These are phyloP conservation scores for Typhlichthys subterraneus DNA, from an alignment of 2,797 vertebrate genomes.

Conservation along the genomic window DNA sequence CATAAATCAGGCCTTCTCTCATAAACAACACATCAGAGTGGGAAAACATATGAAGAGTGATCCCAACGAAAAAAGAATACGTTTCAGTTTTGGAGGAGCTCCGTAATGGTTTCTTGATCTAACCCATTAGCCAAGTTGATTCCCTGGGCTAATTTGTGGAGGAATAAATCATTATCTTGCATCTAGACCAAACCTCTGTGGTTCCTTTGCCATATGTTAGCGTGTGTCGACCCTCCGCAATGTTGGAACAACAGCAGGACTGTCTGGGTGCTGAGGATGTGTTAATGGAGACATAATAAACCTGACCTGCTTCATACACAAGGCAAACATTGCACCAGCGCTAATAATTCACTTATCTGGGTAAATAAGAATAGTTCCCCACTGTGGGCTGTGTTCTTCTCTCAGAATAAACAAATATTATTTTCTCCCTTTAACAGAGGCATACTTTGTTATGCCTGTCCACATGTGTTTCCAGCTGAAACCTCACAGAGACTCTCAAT, in stretches of 20 bases:
- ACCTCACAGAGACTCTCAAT: constrained; percentile 67
- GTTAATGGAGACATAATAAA: constrained; percentile 6
- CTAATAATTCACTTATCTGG: constrained; percentile 45
- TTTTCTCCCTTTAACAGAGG: constrained; percentile 61
- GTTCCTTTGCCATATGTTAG: constrained; percentile 20
- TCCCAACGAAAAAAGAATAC: constrained; percentile 19
- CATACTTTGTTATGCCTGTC: constrained; percentile 56
- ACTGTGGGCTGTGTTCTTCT: constrained; percentile 29
- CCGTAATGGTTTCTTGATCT: constrained; percentile 33
- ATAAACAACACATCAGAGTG: constrained; percentile 33
- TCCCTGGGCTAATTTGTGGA: constrained; percentile 29
- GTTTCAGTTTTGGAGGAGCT: constrained; percentile 37
- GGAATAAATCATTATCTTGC: constrained; percentile 37
- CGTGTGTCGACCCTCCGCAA: background rate
- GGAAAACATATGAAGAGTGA: constrained; percentile 37
- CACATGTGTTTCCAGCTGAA: constrained; percentile 70
- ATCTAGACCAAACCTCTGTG: constrained; percentile 23
- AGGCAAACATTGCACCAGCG: constrained; percentile 33
- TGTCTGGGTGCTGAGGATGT: constrained; percentile 18
- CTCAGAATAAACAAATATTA: constrained; percentile 61
- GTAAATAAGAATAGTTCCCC: constrained; percentile 50
- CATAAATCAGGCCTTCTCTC: constrained; percentile 63
- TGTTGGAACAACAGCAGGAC: constrained; percentile 13
- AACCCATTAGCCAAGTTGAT: constrained; percentile 36
- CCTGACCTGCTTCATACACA: constrained; percentile 9